Evolutionary conservation across 1,140 invertebrate genomes (phyloP), one percentile per base, ranked within the genome.

Genomic region (Bilobella aurantiaca): DNA sequence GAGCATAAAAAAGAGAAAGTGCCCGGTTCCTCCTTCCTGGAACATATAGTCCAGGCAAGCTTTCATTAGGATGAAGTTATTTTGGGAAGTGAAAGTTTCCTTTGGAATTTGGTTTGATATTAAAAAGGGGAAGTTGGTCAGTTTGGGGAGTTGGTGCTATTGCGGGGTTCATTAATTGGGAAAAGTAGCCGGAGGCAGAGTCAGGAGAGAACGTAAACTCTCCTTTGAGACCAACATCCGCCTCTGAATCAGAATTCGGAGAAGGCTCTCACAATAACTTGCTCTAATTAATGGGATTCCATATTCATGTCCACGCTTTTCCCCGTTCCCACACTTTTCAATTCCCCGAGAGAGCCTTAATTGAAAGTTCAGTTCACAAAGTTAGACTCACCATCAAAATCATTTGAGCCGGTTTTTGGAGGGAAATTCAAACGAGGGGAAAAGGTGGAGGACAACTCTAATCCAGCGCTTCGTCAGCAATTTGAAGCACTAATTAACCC

Each of bases 231-330:
- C 34, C 34, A 8, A 42, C 34, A 42, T 42, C 34, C 34, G 34
- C 8, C 8, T 18, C 18, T 42, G 18, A 42, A 8, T 42, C 8
- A 42, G 34, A 42, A 18, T n/a, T n/a, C n/a, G n/a, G n/a, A n/a
- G n/a, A n/a, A n/a, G n/a, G n/a, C n/a, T n/a, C n/a, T n/a, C n/a
- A 42, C 37, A 42, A 42, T 42, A 42, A 42, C 37, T 42, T 66
- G 56, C 46, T 60, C 65, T 70, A 70, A 70, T 70, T 70, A 70
- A 70, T 67, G 69, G 49, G 69, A 70, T 67, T 70, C 69, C 69
- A 70, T 70, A 69, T 69, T 69, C 68, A 69, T 69, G 64, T 61
- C 65, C 57, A 56, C 47, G 23, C 53, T 27, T 37, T 37, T 34
- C 29, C 29, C 16, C 58, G 5, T n/a, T n/a, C n/a, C n/a, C n/a